Evolutionary conservation across 2,113 vertebrate genomes (phyloP), one percentile per base, ranked within the genome.

Genomic region (Cariama cristata): DNA sequence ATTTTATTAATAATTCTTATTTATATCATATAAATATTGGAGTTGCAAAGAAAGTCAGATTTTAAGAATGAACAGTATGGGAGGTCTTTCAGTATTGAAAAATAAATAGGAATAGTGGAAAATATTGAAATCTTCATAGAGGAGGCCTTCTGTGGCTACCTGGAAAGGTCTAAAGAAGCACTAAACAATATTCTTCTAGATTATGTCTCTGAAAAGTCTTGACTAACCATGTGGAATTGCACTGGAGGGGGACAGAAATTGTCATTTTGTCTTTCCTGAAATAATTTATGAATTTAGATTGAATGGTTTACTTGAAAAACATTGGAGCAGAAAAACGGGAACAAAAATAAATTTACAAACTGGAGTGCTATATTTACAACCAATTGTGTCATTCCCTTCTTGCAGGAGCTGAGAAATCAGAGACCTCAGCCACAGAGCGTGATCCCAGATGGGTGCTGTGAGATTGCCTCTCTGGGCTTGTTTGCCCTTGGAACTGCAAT

Each of bases 361-460:
- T 1, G 0, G 15, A 8, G 11, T 3, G 8, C 11, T 63, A 14
- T 30, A 28, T 50, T 90, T 87, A 12, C 3, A 10, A 62, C 5
- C 14, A 35, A 1, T n/a, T 42, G 17, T 30, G 8, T 32, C 33
- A 28, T 81, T 81, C n/a, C 4, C 2, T 59, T 79, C 32, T 64
- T 40, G 1, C n/a, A 26, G 24, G 30, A 84, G 11, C 64, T 74
- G 59, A 74, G 50, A 42, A 59, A 66, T 5, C 2, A 2, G 69
- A 91, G 60, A 62, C 6, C 21, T 59, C 32, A 56, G 21, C 0
- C 4, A 47, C 8, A 35, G 33, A 9, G 59, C 35, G 22, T 38
- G 68, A 66, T 49, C 38, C 50, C 42, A 4, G 8, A 16, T 12
- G 33, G 11, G 2, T 62, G 27, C 11, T 45, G 18, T 38, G 47